Conservation (phyloP, 1,140 invertebrate species). For the Brachionus angularis region DNA sequence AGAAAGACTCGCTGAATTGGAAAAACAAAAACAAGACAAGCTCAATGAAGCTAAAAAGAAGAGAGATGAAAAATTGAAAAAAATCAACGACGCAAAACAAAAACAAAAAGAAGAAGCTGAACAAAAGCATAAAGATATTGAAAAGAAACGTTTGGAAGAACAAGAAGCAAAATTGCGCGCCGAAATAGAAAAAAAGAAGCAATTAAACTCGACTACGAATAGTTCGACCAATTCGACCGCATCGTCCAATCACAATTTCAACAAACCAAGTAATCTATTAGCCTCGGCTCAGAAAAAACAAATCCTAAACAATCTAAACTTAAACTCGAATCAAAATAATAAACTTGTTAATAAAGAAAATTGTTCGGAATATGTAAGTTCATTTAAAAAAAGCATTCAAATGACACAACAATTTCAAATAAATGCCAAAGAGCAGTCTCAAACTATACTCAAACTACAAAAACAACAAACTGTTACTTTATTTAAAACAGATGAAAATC, state of each 20-base stretch:
- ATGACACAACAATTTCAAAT: constrained; percentile 9
- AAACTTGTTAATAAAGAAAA: constrained; percentile 21
- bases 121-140: constrained; percentile 9
- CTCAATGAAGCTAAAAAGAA: constrained; percentile 8
- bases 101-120: constrained; percentile 33
- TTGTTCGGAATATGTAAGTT: constrained; percentile 15
- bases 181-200: background rate
- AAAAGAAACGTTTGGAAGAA: background rate
- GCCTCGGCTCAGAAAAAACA: constrained; percentile 20
- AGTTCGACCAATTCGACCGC: too few species aligned
- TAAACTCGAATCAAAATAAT: background rate
- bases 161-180: background rate
- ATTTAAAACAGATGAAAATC: background rate
- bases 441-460: constrained; percentile 3
- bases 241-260: too few species aligned
- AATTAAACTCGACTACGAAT: constrained; percentile 33
- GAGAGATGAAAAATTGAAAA: constrained; percentile 26
- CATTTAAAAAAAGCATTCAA: constrained; percentile 34
- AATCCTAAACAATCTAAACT: background rate
- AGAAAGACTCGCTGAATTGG: constrained; percentile 6
- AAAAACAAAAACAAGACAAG: background rate
- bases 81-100: constrained; percentile 15
- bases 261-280: constrained; percentile 9
- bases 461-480: constrained; percentile 25
- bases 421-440: too few species aligned